phyloP scores from a whole-genome alignment of 2,888 invertebrate species.

The Muscina levida region DNA sequence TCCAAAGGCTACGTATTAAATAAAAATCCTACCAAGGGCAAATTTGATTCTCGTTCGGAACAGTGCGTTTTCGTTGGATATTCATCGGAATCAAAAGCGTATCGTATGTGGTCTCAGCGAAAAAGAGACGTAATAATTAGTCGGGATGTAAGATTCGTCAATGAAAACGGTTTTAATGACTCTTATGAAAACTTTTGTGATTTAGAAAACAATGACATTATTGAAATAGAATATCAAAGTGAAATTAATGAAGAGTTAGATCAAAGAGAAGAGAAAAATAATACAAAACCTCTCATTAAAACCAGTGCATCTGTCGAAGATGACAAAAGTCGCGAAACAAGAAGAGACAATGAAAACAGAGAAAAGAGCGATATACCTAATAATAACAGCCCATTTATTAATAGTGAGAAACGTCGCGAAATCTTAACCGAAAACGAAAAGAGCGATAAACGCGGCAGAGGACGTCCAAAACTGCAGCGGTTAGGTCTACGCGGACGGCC shows the following conservation, averaged over 20 bases:
- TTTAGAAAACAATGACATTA: conserved; percentile 33
- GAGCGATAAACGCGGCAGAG: conserved; percentile 48
- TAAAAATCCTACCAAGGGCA: conserved; percentile 43
- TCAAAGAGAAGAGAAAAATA: no score
- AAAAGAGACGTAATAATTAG: conserved; percentile 57
- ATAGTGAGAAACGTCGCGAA: conserved; percentile 1
- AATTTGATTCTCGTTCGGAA: conserved; percentile 59
- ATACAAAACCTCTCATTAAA: no score
- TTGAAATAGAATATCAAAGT: conserved; percentile 37
- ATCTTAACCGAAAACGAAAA: background rate
- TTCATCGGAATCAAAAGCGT: conserved; percentile 60
- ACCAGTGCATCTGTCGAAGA: no score
- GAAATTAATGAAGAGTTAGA: background rate
- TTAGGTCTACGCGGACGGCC: conserved; percentile 51
- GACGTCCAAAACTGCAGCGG: conserved; percentile 53
- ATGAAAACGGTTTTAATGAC: conserved; percentile 56
- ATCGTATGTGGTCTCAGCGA: conserved; percentile 53
- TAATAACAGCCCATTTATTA: background rate
- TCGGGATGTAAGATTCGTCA: conserved; percentile 61
- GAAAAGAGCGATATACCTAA: background rate
- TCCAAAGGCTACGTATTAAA: conserved; percentile 50
- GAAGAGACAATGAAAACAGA: no score
- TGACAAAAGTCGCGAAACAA: no score
- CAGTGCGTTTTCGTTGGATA: conserved; percentile 58
- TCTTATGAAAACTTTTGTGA: conserved; percentile 53